Evolutionary conservation across 2,113 vertebrate genomes (phyloP).

Genomic region (Microtus oregoni): DNA sequence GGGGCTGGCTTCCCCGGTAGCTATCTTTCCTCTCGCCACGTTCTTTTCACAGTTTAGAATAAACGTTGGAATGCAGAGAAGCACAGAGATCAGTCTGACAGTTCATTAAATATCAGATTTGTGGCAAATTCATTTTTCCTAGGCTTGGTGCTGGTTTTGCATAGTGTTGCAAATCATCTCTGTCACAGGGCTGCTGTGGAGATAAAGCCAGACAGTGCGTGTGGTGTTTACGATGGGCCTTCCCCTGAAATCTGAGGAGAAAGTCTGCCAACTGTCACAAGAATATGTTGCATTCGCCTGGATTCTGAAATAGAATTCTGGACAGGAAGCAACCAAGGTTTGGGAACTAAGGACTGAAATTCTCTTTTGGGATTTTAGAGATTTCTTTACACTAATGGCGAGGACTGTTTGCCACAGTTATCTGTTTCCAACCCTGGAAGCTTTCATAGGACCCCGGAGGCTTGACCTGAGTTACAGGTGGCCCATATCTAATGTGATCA

Average conservation of each 20-base stretch:
- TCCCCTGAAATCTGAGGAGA: neutral
- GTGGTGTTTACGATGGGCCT: neutral
- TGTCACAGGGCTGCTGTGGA: neutral
- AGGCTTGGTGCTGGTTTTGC: neutral
- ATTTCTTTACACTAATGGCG: neutral
- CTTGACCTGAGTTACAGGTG: neutral
- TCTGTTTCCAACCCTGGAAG: conserved; percentile 11
- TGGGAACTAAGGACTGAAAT: neutral
- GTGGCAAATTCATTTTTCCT: conserved; percentile 23
- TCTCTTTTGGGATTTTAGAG: neutral
- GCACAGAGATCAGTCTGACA: neutral
- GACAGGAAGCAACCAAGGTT: neutral
- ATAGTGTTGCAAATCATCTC: neutral
- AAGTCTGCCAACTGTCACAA: neutral
- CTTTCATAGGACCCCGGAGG: conserved; percentile 37
- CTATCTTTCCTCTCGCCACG: neutral
- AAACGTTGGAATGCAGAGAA: neutral
- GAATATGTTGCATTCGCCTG: neutral
- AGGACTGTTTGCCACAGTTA: neutral
- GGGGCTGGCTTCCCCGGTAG: neutral
- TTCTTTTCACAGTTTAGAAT: neutral
- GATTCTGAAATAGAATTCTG: conserved; percentile 6
- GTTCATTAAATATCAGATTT: neutral
- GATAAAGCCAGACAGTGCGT: neutral
- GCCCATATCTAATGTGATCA: neutral